Evolutionary conservation across 2,797 vertebrate species (phyloP), one percentile per base, ranked within the genome.

Genomic region (Hydrophis major): DNA sequence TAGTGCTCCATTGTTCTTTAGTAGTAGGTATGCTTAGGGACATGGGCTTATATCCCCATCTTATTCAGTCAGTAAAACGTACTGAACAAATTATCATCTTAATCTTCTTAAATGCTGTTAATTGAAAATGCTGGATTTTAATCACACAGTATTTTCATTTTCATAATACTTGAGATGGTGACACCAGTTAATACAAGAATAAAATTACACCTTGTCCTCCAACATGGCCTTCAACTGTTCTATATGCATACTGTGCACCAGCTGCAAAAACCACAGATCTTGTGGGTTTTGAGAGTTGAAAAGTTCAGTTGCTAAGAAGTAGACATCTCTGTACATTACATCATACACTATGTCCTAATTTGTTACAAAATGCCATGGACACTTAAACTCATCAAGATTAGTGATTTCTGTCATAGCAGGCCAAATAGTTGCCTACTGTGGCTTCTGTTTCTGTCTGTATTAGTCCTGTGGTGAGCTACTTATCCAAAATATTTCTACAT

Each of bases 181-280:
- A n/a, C 47, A 88, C 32, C 12, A n/a, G 28, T 53, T 87, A 32
- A 61, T 87, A 25, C 47, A 11, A 10, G 53, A 57, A 69, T 16
- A 74, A 87, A 32, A 74, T 32, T 4, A 32, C 14, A 60, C 4
- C 47, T 37, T 11, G 6, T 18, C 22, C 2, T 42, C 25, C 8
- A 83, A 47, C 8, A 47, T 5, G 20, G 27, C 27, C 28, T 28
- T 28, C 27, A 63, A 99, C 98, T 98, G 98, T 97, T 97, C 98
- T 98, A 97, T 98, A 98, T 98, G 98, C 98, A 97, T 97, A 97
- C 95, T 96, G 96, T 98, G 97, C 98, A 98, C 98, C 99, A 99
- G 99, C 99, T 99, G 99, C 98, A 98, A 98, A 98, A 98, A 99
- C 97, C 98, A 97, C 98, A 98, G 98, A 99, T 98, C 99, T 98